Conservation (phyloP, 1,140 invertebrate species). For the Neodiprion fabricii region DNA sequence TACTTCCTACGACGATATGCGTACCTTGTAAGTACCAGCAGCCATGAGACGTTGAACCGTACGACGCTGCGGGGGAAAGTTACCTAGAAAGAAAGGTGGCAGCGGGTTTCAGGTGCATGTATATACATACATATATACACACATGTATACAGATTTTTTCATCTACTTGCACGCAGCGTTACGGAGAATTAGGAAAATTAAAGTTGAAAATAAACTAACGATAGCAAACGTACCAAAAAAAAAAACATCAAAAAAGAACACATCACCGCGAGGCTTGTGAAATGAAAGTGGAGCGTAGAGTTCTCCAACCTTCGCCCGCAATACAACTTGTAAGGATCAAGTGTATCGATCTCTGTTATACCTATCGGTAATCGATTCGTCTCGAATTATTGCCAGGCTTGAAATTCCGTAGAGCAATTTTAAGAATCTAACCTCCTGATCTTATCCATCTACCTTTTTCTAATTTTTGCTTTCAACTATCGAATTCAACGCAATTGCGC, state of each 20-base stretch:
- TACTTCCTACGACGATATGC: background rate
- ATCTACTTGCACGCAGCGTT: background rate
- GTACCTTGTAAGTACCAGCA: too few relatives aligned
- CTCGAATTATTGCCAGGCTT: background rate
- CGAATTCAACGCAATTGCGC: too few relatives aligned
- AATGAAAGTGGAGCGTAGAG: background rate
- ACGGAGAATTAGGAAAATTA: background rate
- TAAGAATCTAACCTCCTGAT: too few relatives aligned
- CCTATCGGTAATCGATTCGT: background rate
- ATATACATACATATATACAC: background rate
- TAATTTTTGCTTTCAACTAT: too few relatives aligned
- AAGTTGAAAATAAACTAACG: background rate
- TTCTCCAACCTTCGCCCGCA: too few relatives aligned
- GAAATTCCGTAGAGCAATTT: background rate
- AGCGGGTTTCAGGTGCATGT: background rate
- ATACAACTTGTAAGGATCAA: background rate
- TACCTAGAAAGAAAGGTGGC: background rate
- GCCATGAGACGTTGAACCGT: background rate
- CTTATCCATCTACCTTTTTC: too few relatives aligned
- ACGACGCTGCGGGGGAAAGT: background rate
- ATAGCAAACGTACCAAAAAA: background rate
- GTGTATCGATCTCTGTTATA: background rate
- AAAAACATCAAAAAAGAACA: background rate
- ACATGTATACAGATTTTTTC: background rate
- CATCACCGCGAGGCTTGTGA: background rate